A percentile compares a stretch with the other conserved stretches of the same genome.
phyloP scores from a whole-genome alignment of 2,888 invertebrate genomes.

The Campaea margaritaria region DNA sequence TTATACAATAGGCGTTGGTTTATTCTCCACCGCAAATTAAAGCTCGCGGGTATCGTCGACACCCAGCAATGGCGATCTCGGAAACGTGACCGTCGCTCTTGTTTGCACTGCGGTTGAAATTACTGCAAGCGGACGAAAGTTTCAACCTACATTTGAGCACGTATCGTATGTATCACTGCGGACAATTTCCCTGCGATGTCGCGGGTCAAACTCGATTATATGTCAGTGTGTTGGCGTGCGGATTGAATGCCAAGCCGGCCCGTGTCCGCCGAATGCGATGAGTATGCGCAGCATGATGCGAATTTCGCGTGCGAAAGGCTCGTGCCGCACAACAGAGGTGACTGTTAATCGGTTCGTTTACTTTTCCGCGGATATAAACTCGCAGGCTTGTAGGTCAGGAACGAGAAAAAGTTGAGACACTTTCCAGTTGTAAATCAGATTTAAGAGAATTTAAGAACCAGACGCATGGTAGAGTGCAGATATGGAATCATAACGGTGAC shows the following conservation, averaged over 20 bases:
- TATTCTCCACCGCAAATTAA: conserved; percentile 58
- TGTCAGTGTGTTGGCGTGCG: conserved; percentile 73
- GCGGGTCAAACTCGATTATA: conserved; percentile 67
- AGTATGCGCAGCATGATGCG: conserved; percentile 64
- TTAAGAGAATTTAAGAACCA: conserved; percentile 20
- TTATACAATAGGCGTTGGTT: conserved; percentile 54
- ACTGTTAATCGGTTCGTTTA: conserved; percentile 59
- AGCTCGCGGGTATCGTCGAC: conserved; percentile 60
- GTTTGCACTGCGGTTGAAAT: conserved; percentile 76
- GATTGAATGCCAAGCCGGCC: conserved; percentile 71
- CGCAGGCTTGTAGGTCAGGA: conserved; percentile 30
- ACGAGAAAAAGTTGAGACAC: conserved; percentile 28
- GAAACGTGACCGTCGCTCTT: conserved; percentile 75
- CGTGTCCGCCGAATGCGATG: conserved; percentile 59
- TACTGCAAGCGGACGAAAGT: conserved; percentile 75
- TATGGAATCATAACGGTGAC: conserved; percentile 35
- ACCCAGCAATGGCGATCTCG: conserved; percentile 60
- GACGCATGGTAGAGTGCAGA: conserved; percentile 25
- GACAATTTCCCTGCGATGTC: conserved; percentile 75
- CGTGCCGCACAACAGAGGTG: conserved; percentile 57
- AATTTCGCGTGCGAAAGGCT: conserved; percentile 65
- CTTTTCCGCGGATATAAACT: conserved; percentile 35
- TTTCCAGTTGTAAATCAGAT: conserved; percentile 23
- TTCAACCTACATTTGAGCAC: conserved; percentile 75
- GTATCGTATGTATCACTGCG: conserved; percentile 72